Evolutionary conservation across 2,797 vertebrate species (phyloP).

Genomic region (Hafferia zeledoni): DNA sequence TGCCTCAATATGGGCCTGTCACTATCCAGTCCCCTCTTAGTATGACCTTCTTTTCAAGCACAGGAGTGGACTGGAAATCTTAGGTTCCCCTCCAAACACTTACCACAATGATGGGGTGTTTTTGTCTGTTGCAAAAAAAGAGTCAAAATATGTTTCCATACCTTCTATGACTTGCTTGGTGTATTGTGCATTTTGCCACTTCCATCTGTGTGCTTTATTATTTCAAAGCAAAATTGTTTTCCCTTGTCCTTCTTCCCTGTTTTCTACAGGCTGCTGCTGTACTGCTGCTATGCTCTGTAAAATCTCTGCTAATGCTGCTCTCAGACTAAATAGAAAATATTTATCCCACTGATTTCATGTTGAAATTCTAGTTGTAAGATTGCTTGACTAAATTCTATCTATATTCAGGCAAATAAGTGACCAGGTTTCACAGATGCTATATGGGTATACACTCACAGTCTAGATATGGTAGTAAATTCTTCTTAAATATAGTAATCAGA

Average conservation of each 20-base stretch:
- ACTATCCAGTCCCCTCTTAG: background rate
- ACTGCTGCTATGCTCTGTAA: background rate
- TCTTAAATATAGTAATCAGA: background rate
- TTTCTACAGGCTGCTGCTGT: background rate
- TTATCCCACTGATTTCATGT: background rate
- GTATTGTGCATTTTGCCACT: background rate
- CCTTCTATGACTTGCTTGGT: background rate
- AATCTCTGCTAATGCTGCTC: background rate
- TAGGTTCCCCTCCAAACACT: background rate
- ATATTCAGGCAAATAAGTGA: background rate
- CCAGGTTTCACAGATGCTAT: background rate
- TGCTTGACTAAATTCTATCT: background rate
- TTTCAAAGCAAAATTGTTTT: background rate
- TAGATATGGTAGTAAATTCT: background rate
- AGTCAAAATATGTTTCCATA: background rate
- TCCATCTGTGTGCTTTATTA: background rate
- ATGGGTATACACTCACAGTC: too few species aligned
- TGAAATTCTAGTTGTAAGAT: background rate
- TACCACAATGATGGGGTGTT: fast-evolving
- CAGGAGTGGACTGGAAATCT: background rate
- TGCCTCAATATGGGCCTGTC: background rate
- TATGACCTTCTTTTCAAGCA: background rate
- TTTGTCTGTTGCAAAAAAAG: background rate
- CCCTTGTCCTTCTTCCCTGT: background rate
- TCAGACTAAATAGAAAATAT: background rate